Evolutionary conservation across 2,888 invertebrate species (phyloP), one percentile per base, ranked within the genome.

Genomic region (Proisotoma minuta): DNA sequence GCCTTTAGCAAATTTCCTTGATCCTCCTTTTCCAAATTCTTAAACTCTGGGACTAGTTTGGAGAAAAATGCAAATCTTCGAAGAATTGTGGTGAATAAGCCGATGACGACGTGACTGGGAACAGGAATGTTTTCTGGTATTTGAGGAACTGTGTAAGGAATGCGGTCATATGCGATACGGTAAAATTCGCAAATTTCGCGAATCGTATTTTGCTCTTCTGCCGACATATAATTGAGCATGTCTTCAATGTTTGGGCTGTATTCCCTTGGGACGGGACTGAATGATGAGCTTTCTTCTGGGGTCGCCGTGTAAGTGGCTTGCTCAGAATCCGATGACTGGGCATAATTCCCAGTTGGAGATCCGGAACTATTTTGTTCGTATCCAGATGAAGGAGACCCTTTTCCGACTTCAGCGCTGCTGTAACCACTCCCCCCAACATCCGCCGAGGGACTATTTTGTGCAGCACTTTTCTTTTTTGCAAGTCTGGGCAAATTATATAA

Each of bases 61-160:
- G 75, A 73, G 61, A 76, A 77, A 43, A 73, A 74, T 3, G 76
- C 75, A 48, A 77, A 75, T 1, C 77, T 70, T 23, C 75, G 71
- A 3, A 77, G 70, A 27, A 74, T 73, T 3, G 76, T 76, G 12
- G 75, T 75, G 59, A 77, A 77, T 75, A 77, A 75, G 64, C 75
- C 72, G 22, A 77, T 72, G 1, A 77, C 74, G 54, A 76, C 75
- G 2, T 74, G 62, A 5, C 69, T 60, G 22, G 64, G 62, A n/a
- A n/a, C n/a, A 18, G 69, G 24, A 28, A 50, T 64, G n/a, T 62
- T 64, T n/a, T 53, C 50, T n/a, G 51, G 40, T 12, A 59, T 28
- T n/a, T 52, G 47, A 2, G 71, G 63, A 2, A 61, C 69, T 8
- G 54, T 60, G 63, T 74, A 74, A 28, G 75, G 75, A 49, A 76